phyloP scores from a whole-genome alignment of 2,113 vertebrate species.

The Formicarius rufipectus region DNA sequence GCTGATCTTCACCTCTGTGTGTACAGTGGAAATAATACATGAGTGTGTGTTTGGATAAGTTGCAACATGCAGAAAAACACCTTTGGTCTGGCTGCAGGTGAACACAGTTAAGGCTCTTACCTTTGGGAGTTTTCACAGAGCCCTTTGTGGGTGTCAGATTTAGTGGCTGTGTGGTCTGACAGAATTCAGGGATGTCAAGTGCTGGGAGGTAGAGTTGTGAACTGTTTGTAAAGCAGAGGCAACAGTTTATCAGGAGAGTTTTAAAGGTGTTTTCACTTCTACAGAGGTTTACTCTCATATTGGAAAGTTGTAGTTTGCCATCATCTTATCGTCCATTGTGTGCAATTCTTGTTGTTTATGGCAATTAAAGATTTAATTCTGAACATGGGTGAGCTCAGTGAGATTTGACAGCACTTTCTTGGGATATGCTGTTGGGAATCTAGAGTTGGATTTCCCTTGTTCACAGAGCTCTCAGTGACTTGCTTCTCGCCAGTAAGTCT shows the following conservation, averaged over 20 bases:
- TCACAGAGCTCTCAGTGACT: not conserved
- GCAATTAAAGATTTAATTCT: not conserved
- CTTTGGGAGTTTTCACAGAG: too few species aligned
- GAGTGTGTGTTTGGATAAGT: not conserved
- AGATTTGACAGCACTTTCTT: not conserved
- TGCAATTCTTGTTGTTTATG: not conserved
- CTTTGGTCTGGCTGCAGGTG: not conserved
- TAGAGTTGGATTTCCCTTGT: not conserved
- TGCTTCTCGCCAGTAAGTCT: not conserved
- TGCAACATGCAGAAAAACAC: not conserved
- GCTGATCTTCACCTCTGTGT: not conserved
- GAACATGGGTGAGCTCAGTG: not conserved
- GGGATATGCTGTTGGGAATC: not conserved
- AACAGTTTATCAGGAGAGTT: not conserved
- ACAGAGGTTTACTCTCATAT: not conserved
- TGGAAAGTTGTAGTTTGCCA: not conserved
- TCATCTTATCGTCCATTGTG: not conserved
- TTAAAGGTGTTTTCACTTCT: not conserved
- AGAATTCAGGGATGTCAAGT: not conserved
- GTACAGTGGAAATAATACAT: too few species aligned
- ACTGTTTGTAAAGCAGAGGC: not conserved
- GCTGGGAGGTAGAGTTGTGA: not conserved
- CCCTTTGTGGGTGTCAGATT: not conserved
- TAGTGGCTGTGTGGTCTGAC: not conserved
- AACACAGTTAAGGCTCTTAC: not conserved